Percentiles rank a stretch among this genome's conserved stretches.
Conservation (phyloP, 2,888 invertebrate genomes). For the Agapostemon virescens region DNA sequence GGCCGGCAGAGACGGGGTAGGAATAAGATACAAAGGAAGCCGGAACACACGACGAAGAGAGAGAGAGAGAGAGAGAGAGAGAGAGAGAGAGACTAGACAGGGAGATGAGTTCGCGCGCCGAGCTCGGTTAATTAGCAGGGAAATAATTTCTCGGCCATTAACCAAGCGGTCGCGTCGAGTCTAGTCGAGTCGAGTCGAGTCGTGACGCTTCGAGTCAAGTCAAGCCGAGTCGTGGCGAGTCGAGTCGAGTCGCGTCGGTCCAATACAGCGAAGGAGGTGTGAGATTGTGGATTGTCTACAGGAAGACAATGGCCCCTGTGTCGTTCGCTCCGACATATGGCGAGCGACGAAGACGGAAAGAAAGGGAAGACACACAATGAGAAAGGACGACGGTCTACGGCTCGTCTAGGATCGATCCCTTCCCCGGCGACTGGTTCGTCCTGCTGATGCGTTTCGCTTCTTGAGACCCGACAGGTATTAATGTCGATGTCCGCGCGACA, state of each 20-base stretch:
- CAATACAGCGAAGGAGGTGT: constrained; percentile 54
- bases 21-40: constrained; percentile 30
- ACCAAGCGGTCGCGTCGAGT: constrained; percentile 49
- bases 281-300: constrained; percentile 59
- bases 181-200: background rate
- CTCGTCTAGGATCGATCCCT: constrained; percentile 54
- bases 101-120: background rate
- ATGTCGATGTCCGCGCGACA: constrained; percentile 31
- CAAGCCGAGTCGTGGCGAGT: background rate
- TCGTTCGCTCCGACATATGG: constrained; percentile 55
- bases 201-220: background rate
- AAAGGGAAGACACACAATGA: constrained; percentile 51
- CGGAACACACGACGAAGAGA: constrained; percentile 22
- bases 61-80: constrained; percentile 13
- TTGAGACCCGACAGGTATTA: constrained; percentile 46
- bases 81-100: constrained; percentile 4
- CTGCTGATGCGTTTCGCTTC: constrained; percentile 35
- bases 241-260: background rate
- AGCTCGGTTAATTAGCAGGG: constrained; percentile 69
- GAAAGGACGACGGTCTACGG: constrained; percentile 38
- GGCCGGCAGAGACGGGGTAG: background rate
- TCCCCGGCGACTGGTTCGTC: constrained; percentile 40
- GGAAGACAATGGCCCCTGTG: constrained; percentile 58
- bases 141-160: constrained; percentile 73
- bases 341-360: constrained; percentile 27